Evolutionary conservation across 2,888 invertebrate species (phyloP), one percentile per base, ranked within the genome.

Genomic region (Rhodophaea formosa): DNA sequence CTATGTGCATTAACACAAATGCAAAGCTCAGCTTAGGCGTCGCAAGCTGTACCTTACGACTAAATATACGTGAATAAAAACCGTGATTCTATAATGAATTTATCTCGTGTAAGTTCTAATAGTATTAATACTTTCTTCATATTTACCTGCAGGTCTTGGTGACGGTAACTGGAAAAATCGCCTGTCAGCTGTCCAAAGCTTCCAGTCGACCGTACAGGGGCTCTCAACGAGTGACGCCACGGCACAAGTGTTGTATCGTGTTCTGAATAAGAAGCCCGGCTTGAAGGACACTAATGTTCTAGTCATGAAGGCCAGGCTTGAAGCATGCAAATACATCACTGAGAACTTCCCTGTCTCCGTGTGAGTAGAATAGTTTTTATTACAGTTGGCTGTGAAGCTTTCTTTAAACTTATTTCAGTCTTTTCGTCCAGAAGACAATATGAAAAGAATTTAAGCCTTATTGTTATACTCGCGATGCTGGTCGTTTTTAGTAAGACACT

Each of bases 201-300:
- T 97, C 66, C 84, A 93, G 43, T 92, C 92, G 51, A 91, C 92
- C 23, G 79, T 96, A 0, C 93, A 93, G 67, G 92, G 92, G 3
- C 91, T 95, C 69, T 93, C 95, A 32, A 76, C 92, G 1, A 92
- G 92, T 56, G 94, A 94, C 35, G 91, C 95, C 2, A 93, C 95
- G 0, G 93, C 95, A 0, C 98, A 98, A 83, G 93, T 96, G 0
- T 78, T 97, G 30, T 93, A 96, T 30, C 93, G 95, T 56, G 93
- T 93, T 2, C 75, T 97, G 14, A 94, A 94, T 65, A 96, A 94
- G 73, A 98, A 97, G 76, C 98, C 98, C 0, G 98, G 98, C 0
- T 81, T 95, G 0, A 95, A 97, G 78, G 98, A 98, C 74, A 97
- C 96, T 60, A 98, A 98, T 80, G 97, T 98, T 63, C 97, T 98